Conservation (phyloP, 2,113 vertebrate genomes). For the Origma solitaria region DNA sequence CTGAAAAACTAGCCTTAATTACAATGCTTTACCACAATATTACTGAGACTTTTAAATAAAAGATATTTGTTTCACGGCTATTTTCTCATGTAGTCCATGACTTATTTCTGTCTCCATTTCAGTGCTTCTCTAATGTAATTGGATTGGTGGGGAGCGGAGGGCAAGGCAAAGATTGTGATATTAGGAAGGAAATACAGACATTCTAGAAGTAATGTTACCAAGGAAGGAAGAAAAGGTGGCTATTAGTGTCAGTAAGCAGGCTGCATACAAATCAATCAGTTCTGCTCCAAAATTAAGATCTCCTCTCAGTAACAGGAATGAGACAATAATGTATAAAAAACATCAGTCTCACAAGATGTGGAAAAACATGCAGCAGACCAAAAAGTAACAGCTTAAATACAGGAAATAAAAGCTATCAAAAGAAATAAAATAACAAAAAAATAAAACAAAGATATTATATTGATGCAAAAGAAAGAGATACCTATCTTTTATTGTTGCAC, state of each 20-base stretch:
- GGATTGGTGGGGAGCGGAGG: accelerated
- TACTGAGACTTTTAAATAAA: not conserved
- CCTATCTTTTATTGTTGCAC: not conserved
- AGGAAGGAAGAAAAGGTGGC: not conserved
- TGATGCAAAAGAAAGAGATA: not conserved
- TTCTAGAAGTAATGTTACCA: not conserved
- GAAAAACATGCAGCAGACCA: not conserved
- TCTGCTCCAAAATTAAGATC: not conserved
- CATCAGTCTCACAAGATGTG: not conserved
- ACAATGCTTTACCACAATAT: not conserved
- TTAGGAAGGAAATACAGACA: not conserved
- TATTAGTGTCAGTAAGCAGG: not conserved
- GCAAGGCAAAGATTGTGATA: not conserved
- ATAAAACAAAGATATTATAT: not conserved
- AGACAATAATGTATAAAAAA: not conserved
- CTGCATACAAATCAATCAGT: not conserved
- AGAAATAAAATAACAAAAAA: not conserved
- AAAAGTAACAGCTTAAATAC: not conserved
- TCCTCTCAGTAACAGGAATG: not conserved
- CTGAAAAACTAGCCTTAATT: not conserved
- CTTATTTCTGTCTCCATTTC: not conserved
- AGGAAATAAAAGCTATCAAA: not conserved
- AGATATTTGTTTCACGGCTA: not conserved
- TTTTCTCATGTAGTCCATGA: not conserved
- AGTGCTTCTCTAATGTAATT: not conserved